Evolutionary conservation across 2,113 vertebrate genomes (phyloP).

Genomic region (Aramus guarauna): DNA sequence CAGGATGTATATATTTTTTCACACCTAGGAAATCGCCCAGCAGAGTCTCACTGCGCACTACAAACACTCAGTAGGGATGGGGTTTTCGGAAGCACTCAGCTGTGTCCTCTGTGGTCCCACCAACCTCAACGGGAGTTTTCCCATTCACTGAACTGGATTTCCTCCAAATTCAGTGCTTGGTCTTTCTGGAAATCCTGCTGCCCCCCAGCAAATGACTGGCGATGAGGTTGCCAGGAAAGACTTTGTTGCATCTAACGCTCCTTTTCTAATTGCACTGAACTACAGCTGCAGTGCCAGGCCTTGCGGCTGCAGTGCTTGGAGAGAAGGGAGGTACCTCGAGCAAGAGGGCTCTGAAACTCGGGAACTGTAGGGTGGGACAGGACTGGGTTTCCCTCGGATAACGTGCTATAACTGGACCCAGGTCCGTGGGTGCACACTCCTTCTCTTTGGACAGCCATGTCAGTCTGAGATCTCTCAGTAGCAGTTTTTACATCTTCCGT

Average conservation of each 20-base stretch:
- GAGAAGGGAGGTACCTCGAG: background rate
- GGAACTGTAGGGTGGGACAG: background rate
- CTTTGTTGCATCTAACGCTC: background rate
- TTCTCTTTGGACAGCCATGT: background rate
- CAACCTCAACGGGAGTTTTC: background rate
- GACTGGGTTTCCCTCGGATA: background rate
- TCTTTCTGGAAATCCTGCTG: conserved; percentile 4
- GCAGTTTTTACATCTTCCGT: background rate
- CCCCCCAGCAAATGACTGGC: accelerated
- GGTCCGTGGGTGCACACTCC: background rate
- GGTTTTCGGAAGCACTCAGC: background rate
- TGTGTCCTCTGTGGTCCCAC: background rate
- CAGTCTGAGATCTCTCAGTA: background rate
- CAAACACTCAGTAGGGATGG: background rate
- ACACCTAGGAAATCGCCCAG: background rate
- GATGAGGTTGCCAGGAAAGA: background rate
- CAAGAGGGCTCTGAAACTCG: background rate
- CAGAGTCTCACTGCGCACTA: background rate
- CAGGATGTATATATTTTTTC: background rate
- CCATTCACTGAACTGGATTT: background rate
- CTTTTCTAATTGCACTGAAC: background rate
- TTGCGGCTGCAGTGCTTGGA: background rate
- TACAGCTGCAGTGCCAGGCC: background rate
- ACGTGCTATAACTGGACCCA: accelerated
- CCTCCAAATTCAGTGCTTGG: background rate